Conservation (phyloP, 2,888 invertebrate species). For the Lathronympha strigana region DNA sequence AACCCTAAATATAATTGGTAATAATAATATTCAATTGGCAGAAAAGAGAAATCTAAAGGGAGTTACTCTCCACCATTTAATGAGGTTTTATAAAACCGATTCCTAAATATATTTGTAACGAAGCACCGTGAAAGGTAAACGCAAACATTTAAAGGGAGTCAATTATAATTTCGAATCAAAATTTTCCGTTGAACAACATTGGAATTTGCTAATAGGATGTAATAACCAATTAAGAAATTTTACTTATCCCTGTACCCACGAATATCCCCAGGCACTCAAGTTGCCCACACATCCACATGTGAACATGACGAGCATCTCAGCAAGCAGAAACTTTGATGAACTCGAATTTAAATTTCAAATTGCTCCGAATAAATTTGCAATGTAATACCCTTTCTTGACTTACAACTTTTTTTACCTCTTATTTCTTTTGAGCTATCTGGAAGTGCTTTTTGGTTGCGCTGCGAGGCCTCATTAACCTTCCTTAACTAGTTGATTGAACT, state of each 20-base stretch:
- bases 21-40: too few species aligned
- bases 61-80: too few species aligned
- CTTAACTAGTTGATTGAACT: conserved; percentile 53
- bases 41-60: too few species aligned
- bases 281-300: conserved; percentile 57
- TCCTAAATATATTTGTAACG: background rate
- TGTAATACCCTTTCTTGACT: conserved; percentile 65
- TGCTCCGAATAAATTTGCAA: conserved; percentile 76
- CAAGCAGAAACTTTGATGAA: conserved; percentile 72
- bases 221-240: conserved; percentile 57
- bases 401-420: conserved; percentile 58
- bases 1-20: too few species aligned
- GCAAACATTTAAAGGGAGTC: conserved; percentile 9
- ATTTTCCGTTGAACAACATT: conserved; percentile 40
- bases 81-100: background rate
- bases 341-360: conserved; percentile 78
- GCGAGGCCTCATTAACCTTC: conserved; percentile 53
- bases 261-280: conserved; percentile 40
- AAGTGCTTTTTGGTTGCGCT: conserved; percentile 46
- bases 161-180: conserved; percentile 23
- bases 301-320: conserved; percentile 60
- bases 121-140: conserved; percentile 7
- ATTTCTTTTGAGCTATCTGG: conserved; percentile 41
- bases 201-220: conserved; percentile 47
- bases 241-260: conserved; percentile 37